These are phyloP conservation scores for Melanophora roralis DNA, from an alignment of 2,888 invertebrate genomes.

Conservation along the genomic window DNA sequence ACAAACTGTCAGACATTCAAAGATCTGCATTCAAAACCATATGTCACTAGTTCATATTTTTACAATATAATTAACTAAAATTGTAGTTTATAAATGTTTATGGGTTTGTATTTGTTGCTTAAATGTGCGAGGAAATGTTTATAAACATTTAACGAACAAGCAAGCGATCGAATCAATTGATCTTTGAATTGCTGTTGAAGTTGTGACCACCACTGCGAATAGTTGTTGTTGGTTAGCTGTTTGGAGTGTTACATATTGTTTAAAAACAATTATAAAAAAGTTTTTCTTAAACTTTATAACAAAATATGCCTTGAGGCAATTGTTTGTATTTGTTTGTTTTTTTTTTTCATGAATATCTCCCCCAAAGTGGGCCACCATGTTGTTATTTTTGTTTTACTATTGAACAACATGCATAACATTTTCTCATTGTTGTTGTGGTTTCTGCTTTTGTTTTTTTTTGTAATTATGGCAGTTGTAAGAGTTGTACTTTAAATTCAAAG, in stretches of 20 bases:
- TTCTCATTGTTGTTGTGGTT: too few relatives aligned
- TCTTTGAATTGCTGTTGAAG: not conserved
- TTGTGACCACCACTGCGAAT: slow-evolving; percentile 20
- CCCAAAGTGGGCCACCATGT: slow-evolving; percentile 57
- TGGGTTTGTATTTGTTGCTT: not conserved
- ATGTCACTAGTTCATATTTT: not conserved
- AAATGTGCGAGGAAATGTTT: slow-evolving; percentile 22
- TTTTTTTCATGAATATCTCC: slow-evolving; percentile 16
- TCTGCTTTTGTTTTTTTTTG: slow-evolving; percentile 16
- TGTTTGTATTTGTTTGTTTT: slow-evolving; percentile 22
- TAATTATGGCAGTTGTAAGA: slow-evolving; percentile 45
- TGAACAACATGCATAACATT: slow-evolving; percentile 36
- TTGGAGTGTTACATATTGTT: slow-evolving; percentile 41
- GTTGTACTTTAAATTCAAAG: slow-evolving; percentile 36
- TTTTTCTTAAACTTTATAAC: not conserved
- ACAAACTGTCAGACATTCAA: slow-evolving; percentile 9
- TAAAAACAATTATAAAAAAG: slow-evolving; percentile 44
- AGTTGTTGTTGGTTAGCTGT: not conserved
- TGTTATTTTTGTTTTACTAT: slow-evolving; percentile 5
- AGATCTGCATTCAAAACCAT: too few relatives aligned
- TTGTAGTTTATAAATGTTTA: not conserved
- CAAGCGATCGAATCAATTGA: not conserved
- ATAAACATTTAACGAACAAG: slow-evolving; percentile 11
- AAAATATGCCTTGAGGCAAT: slow-evolving; percentile 35
- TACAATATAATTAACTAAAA: slow-evolving; percentile 17